phyloP scores from a whole-genome alignment of 2,888 invertebrate species.

The Troides oblongomaculatus region DNA sequence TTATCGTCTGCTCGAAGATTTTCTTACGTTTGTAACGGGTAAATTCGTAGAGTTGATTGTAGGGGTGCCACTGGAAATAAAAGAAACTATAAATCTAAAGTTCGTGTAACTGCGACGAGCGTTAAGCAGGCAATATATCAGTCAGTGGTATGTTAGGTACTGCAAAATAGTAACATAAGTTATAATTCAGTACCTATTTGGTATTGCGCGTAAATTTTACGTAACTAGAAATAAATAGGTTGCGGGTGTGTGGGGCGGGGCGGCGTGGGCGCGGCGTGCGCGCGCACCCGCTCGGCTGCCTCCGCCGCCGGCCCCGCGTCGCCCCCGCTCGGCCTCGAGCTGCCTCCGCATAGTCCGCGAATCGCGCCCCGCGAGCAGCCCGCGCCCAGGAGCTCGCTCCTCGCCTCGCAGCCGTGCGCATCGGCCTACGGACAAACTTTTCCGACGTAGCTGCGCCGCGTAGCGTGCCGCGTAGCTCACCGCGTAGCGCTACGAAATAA shows the following conservation, averaged over 20 bases:
- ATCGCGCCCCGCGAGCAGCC: constrained; percentile 73
- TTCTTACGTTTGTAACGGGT: neutral
- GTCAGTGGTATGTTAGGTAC: constrained; percentile 28
- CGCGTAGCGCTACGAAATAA: constrained; percentile 41
- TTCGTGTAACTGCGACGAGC: neutral
- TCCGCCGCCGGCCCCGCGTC: constrained; percentile 35
- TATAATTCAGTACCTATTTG: constrained; percentile 73
- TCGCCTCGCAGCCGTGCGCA: constrained; percentile 46
- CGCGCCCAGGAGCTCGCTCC: constrained; percentile 55
- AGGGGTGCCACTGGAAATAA: neutral
- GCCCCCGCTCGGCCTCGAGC: constrained; percentile 44
- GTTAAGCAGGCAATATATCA: constrained; percentile 18
- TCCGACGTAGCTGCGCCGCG: constrained; percentile 54
- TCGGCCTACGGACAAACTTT: constrained; percentile 65
- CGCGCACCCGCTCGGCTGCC: constrained; percentile 57
- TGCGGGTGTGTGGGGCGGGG: constrained; percentile 78
- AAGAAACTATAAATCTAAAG: constrained; percentile 3
- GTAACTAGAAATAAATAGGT: constrained; percentile 81
- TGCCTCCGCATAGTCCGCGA: constrained; percentile 68
- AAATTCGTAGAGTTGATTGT: neutral
- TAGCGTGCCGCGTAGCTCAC: constrained; percentile 44
- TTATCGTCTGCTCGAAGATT: neutral
- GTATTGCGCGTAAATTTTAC: constrained; percentile 80
- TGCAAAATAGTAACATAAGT: constrained; percentile 56
- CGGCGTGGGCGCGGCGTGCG: constrained; percentile 70